Evolutionary conservation across 2,888 invertebrate species (phyloP).

Genomic region (Drosophila neotestacea): DNA sequence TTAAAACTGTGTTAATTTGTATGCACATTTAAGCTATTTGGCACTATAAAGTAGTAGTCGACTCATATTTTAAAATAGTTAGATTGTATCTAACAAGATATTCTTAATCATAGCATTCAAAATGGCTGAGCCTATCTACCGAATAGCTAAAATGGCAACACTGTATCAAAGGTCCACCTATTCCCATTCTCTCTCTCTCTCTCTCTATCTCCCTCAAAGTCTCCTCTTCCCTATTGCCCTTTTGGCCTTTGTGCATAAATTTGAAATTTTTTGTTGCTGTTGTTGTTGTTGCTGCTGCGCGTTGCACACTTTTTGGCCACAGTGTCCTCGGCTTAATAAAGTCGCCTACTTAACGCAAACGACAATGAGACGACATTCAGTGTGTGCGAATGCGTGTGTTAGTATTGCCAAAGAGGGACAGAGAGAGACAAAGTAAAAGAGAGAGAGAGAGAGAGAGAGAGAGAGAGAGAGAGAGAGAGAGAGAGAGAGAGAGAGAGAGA

Average conservation of each 20-base stretch:
- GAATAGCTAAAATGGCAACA: too few relatives aligned
- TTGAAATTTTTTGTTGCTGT: constrained; percentile 35
- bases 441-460: background rate
- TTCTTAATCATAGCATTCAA: too few relatives aligned
- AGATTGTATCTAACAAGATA: too few relatives aligned
- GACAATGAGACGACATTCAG: constrained; percentile 62
- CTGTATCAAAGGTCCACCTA: constrained; percentile 25
- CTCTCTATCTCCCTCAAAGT: too few relatives aligned
- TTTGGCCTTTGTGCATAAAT: constrained; percentile 57
- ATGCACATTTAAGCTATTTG: too few relatives aligned
- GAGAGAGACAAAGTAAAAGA: background rate
- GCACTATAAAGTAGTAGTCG: too few relatives aligned
- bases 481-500: background rate
- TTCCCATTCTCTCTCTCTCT: background rate
- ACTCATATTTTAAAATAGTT: too few relatives aligned
- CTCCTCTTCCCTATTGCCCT: constrained; percentile 25
- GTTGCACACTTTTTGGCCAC: constrained; percentile 58
- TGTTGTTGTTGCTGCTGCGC: constrained; percentile 4
- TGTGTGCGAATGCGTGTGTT: constrained; percentile 6
- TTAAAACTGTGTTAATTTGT: too few relatives aligned
- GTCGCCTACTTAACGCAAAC: constrained; percentile 74
- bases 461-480: background rate
- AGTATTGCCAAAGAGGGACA: background rate
- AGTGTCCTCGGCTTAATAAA: constrained; percentile 72
- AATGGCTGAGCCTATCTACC: too few relatives aligned